Evolutionary conservation across 2,888 invertebrate genomes (phyloP), one percentile per base, ranked within the genome.

Genomic region (Tinea semifulvella): DNA sequence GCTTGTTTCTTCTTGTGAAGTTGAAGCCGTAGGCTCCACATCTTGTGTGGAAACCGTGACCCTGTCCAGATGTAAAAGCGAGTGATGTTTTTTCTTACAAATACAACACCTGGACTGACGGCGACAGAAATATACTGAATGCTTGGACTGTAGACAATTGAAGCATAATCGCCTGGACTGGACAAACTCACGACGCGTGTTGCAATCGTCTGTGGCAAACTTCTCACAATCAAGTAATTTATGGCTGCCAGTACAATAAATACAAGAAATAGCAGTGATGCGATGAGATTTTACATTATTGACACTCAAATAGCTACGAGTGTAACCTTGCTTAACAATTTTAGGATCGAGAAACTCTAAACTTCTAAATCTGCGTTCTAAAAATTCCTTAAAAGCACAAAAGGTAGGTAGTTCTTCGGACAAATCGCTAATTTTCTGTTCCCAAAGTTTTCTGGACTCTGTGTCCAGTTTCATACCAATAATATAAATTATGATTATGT

Each of bases 401-500:
- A 36, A 16, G 6, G 4, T 36, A 6, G 36, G 36, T 6, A 36
- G n/a, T 6, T 36, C 17, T 5, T 36, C 36, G 6, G 36, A 7
- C 8, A 6, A 16, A 4, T 17, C 36, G n/a, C 6, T 16, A 5
- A 13, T 6, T 17, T 36, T 36, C 5, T n/a, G 17, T 17, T 36
- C 36, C 36, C 36, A 36, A 16, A 16, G 36, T 17, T 17, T 36
- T 5, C 36, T 5, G 5, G 36, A 14, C 11, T 36, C 36, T 4
- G 18, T 5, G 16, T 36, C 36, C n/a, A 36, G n/a, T 17, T 36
- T 36, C 7, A 14, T 14, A 7, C 16, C 6, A 36, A 36, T 5
- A 6, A 36, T 36, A 16, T 36, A 36, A 36, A 36, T 36, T 14
- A 36, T 36, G 11, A 36, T 17, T 4, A 36, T n/a, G 16, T 45